Base-by-base conservation (phyloP, 2,113 vertebrate genomes). In the Hippopotamus amphibius region DNA sequence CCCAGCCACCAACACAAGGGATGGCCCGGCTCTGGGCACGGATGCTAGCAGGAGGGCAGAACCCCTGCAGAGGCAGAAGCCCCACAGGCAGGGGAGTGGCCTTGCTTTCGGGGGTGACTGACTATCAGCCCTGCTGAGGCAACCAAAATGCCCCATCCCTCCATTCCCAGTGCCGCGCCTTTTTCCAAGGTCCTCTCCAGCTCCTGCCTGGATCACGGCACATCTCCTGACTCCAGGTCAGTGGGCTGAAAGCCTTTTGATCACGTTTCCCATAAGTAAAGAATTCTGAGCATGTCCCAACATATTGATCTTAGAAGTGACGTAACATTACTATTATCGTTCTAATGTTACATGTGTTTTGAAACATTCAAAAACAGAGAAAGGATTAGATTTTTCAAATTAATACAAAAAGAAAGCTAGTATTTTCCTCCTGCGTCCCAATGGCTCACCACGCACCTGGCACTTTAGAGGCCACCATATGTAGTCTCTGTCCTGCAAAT, bases 361-460 rank as follows among this genome's bases (percentile, higher is more conserved):
- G 59, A 83, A 63, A 82, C 46, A 87, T 3, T 65, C 61, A 50
- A 28, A 63, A 83, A 89, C 0, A 48, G 46, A 63, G 53, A 79
- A 71, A 89, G 46, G 22, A 30, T 21, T 14, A 59, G 41, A 57
- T 57, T 57, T 3, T 7, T 12, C 4, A 61, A 66, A 85, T 17
- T 17, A 59, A 28, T 22, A 46, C 5, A n/a, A 26, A 53, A 48
- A 90, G 41, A 1, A 50, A 84, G 10, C 41, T 24, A 65, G 14
- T 12, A 10, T 37, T n/a, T 48, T 41, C 48, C 48, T 46, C 50
- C 7, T 12, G 24, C 5, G 3, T 53, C 79, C 37, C 85, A 30
- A 0, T 0, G 53, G 30, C 3, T 22, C 46, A 3, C 1, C 65
- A 24, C 0, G 12, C 17, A 6, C n/a, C 14, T 0, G 2, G 14